Percentiles rank a stretch among this genome's conserved stretches.
These are phyloP conservation scores for Odontamblyopus lacepedii DNA, from an alignment of 2,797 vertebrate species.

Conservation along the genomic window DNA sequence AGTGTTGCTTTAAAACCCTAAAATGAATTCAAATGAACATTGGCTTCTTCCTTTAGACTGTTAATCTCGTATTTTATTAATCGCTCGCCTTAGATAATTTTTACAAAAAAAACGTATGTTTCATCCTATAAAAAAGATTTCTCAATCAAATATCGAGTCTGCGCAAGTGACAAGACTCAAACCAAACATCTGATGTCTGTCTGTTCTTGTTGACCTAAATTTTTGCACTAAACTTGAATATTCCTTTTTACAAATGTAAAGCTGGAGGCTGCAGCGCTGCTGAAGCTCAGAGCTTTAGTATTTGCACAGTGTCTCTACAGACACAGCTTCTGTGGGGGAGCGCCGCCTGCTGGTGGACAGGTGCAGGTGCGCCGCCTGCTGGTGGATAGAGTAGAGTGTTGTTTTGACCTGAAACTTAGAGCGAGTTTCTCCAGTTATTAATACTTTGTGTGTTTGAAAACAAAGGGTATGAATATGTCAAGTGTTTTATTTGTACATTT, in stretches of 20 bases:
- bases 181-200: conserved; percentile 5
- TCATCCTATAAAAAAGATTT: not conserved
- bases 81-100: conserved; percentile 4
- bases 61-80: not conserved
- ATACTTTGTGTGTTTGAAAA: conserved; percentile 2
- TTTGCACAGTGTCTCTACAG: conserved; percentile 68
- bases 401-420: not conserved
- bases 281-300: conserved; percentile 43
- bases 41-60: not conserved
- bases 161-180: not conserved
- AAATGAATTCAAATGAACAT: not conserved
- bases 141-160: not conserved
- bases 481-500: not conserved
- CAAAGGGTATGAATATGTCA: not conserved
- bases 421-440: not conserved
- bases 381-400: conserved; percentile 41
- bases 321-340: conserved; percentile 33
- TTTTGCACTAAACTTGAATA: conserved; percentile 30
- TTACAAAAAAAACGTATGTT: not conserved
- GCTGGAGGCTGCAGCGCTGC: conserved; percentile 33
- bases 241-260: conserved; percentile 15
- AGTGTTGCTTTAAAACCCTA: not conserved
- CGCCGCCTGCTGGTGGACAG: conserved; percentile 41
- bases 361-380: conserved; percentile 46
- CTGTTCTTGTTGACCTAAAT: conserved; percentile 5